These are phyloP conservation scores for Sinhomidia bicolor DNA, from an alignment of 2,888 invertebrate genomes.

Conservation along the genomic window DNA sequence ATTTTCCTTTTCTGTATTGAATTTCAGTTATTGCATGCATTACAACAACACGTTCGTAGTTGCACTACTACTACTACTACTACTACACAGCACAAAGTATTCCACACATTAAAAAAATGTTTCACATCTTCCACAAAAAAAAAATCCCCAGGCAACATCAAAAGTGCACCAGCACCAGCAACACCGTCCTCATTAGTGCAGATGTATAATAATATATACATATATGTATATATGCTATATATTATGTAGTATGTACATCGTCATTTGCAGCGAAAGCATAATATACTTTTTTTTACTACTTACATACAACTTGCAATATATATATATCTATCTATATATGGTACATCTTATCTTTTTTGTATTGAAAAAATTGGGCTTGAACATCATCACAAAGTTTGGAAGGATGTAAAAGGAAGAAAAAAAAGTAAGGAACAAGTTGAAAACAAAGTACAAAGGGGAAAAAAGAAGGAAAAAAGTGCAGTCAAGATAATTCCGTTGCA, in stretches of 20 bases:
- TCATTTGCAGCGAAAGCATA: not conserved
- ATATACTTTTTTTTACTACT: not conserved
- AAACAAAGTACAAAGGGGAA: not conserved
- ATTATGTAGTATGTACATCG: not conserved
- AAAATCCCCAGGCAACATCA: slow-evolving; percentile 12
- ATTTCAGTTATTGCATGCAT: too few species aligned
- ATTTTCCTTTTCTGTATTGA: not conserved
- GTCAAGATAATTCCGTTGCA: slow-evolving; percentile 37
- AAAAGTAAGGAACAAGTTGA: slow-evolving; percentile 34
- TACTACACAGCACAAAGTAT: too few species aligned
- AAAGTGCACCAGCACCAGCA: not conserved
- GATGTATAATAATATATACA: not conserved
- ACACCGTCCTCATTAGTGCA: not conserved
- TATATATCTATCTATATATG: too few species aligned
- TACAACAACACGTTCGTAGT: not conserved
- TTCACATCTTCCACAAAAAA: slow-evolving; percentile 1
- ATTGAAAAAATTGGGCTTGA: too few species aligned
- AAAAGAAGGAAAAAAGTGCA: slow-evolving; percentile 27
- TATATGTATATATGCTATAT: not conserved
- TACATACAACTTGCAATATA: too few species aligned
- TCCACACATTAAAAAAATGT: not conserved
- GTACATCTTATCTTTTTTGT: too few species aligned
- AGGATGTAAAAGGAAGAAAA: slow-evolving; percentile 12
- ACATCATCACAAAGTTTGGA: not conserved
- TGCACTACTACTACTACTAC: not conserved